Percentiles rank a stretch among this genome's conserved stretches.
These are phyloP conservation scores for Andrena praecox DNA, from an alignment of 2,888 invertebrate genomes.

Conservation along the genomic window DNA sequence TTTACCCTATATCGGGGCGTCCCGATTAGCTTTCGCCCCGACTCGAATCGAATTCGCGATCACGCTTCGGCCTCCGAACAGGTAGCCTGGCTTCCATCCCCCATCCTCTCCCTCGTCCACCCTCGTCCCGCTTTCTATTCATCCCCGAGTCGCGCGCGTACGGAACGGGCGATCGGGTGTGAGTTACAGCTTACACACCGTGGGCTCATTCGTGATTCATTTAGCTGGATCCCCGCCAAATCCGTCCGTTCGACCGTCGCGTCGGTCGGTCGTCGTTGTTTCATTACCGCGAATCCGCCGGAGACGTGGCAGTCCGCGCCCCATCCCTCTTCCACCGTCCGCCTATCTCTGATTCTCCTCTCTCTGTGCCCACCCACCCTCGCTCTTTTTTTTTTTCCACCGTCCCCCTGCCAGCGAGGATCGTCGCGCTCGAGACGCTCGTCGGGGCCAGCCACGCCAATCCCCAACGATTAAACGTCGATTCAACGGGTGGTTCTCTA, in stretches of 20 bases:
- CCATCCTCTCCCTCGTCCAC: neutral
- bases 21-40: neutral
- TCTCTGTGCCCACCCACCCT: neutral
- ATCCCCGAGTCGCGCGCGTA: constrained; percentile 10
- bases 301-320: constrained; percentile 52
- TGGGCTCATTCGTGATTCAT: constrained; percentile 77
- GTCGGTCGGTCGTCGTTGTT: constrained; percentile 68
- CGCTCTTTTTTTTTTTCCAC: neutral
- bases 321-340: neutral
- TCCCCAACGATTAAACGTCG: constrained; percentile 66
- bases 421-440: constrained; percentile 53
- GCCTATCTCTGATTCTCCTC: constrained; percentile 10
- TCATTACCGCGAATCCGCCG: constrained; percentile 65
- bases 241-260: constrained; percentile 66
- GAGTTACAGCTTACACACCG: constrained; percentile 72
- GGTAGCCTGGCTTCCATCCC: neutral
- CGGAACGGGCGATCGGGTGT: constrained; percentile 67
- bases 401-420: constrained; percentile 25
- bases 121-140: constrained; percentile 4
- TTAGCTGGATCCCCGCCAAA: constrained; percentile 79
- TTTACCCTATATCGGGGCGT: too few species aligned
- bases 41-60: neutral
- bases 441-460: constrained; percentile 44
- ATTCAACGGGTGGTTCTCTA: constrained; percentile 45
- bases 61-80: neutral